Evolutionary conservation across 2,113 vertebrate species (phyloP), one percentile per base, ranked within the genome.

Genomic region (Melozone crissalis): DNA sequence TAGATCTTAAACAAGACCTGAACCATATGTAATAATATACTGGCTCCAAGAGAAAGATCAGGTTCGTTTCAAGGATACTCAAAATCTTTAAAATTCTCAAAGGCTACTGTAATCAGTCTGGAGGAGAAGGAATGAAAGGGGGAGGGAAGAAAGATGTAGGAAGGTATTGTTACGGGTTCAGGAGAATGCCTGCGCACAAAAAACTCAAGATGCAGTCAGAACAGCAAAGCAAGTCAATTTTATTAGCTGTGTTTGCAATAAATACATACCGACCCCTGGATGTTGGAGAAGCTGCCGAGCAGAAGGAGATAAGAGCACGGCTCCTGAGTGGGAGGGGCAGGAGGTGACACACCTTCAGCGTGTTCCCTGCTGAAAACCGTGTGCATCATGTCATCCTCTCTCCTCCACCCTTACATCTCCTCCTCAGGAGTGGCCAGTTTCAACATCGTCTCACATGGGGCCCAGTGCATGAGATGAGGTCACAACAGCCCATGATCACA

Each of bases 401-500:
- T 52, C 33, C 49, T 55, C 27, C 33, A 33, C 11, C 11, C 14
- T 63, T 73, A 0, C 14, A 39, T 33, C 22, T 37, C 27, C 11
- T 19, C 18, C 28, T 63, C 18, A 33, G 18, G n/a, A 65, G 28
- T 8, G 15, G 17, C 22, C 41, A 33, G 11, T 37, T 54, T 63
- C 33, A 55, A 10, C 27, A 46, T 33, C 47, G 54, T 27, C 47
- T 54, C 58, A 37, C 27, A 21, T 8, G 22, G 27, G 27, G 9
- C 26, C 20, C 22, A 46, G 2, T 0, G 0, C 17, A 27, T 54
- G 39, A 73, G 33, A 63, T 11, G 33, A 73, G 47, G 47, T 44
- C 57, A 27, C 11, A 44, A 17, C 0, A 0, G 47, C 27, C 17
- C 41, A 28, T 6, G n/a, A 63, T 39, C 49, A 46, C 49, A 55